Evolutionary conservation across 2,113 vertebrate species (phyloP).

Genomic region (Cairina moschata): DNA sequence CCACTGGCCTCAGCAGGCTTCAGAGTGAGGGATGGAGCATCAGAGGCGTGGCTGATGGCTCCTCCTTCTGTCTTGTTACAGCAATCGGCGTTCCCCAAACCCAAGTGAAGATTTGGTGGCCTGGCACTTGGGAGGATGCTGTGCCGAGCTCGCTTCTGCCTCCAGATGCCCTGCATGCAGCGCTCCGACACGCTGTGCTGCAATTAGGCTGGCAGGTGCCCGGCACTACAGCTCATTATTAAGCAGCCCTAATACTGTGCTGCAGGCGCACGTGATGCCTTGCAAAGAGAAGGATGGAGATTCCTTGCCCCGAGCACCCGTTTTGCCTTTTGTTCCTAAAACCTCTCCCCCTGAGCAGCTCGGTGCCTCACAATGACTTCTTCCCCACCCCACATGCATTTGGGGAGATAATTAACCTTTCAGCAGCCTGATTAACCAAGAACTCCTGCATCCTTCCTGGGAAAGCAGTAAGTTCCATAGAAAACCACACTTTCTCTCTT

Average conservation of each 20-base stretch:
- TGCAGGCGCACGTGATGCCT: neutral
- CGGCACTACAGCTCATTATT: neutral
- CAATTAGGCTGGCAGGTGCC: neutral
- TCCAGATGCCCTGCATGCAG: neutral
- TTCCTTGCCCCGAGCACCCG: neutral
- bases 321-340: conserved; percentile 1
- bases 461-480: neutral
- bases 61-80: accelerated
- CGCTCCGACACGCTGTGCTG: neutral
- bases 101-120: accelerated
- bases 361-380: neutral
- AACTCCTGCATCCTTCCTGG: neutral
- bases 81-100: neutral
- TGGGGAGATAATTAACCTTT: conserved; percentile 9
- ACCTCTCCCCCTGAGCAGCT: neutral
- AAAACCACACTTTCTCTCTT: neutral
- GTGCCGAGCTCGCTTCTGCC: neutral
- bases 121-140: accelerated
- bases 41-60: neutral
- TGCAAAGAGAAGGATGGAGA: neutral
- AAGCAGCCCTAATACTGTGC: accelerated
- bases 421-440: neutral
- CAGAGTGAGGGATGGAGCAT: neutral
- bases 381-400: neutral
- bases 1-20: neutral